Evolutionary conservation across 2,113 vertebrate genomes (phyloP).

Genomic region (Hypomesus transpacificus): DNA sequence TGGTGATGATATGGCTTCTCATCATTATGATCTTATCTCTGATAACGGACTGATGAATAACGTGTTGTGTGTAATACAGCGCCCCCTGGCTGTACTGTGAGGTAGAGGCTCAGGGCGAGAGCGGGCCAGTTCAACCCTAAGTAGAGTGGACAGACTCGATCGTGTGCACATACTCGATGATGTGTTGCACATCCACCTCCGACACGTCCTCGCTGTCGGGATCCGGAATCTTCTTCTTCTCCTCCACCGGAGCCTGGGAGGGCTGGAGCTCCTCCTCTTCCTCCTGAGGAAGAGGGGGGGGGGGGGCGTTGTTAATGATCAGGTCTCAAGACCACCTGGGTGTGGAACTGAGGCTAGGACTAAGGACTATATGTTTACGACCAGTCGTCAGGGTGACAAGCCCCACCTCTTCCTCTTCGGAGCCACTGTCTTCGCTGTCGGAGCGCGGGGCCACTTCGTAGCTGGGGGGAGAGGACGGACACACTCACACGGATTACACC

Average conservation of each 20-base stretch:
- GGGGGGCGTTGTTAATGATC: background rate
- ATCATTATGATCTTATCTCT: no score
- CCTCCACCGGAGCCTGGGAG: conserved; percentile 64
- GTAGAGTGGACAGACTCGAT: no score
- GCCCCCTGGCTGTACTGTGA: no score
- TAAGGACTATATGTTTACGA: background rate
- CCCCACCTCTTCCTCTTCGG: conserved; percentile 82
- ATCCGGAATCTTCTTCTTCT: conserved; percentile 92
- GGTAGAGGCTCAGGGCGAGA: no score
- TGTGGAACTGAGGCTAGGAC: background rate
- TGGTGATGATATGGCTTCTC: no score
- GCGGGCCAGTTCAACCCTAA: no score
- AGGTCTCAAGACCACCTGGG: background rate
- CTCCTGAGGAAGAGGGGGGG: conserved; percentile 68
- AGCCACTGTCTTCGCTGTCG: conserved; percentile 93
- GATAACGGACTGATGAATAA: no score
- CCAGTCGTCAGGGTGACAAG: background rate
- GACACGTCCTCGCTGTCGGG: conserved; percentile 91
- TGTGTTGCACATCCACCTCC: conserved; percentile 86
- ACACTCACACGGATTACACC: background rate
- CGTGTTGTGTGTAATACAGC: no score
- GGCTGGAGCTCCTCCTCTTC: conserved; percentile 85
- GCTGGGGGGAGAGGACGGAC: conserved; percentile 52
- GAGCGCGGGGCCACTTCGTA: conserved; percentile 94
- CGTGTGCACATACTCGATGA: conserved; percentile 83